Evolutionary conservation across 2,113 vertebrate species (phyloP).

Genomic region (Lycaon pictus): DNA sequence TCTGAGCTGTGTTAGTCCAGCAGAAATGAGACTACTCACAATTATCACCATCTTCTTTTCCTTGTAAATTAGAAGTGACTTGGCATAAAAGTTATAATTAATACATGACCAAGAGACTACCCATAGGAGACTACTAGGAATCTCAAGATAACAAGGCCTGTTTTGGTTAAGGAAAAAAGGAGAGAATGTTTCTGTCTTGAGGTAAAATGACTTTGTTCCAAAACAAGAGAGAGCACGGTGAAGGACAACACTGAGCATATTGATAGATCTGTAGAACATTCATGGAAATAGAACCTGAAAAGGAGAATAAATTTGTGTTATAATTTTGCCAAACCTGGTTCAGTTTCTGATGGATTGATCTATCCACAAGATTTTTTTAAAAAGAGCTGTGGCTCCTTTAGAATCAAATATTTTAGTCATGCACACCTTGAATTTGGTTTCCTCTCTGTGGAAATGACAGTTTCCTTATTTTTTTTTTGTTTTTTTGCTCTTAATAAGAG

Average conservation of each 20-base stretch:
- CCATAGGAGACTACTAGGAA: not conserved
- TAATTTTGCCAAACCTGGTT: not conserved
- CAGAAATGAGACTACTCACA: not conserved
- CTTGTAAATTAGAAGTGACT: not conserved
- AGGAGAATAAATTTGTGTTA: not conserved
- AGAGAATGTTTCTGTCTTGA: not conserved
- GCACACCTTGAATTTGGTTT: slow-evolving; percentile 3
- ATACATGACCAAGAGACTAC: not conserved
- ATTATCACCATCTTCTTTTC: not conserved
- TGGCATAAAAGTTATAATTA: not conserved
- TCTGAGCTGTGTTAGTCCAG: not conserved
- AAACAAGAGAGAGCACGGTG: not conserved
- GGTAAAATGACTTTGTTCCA: slow-evolving; percentile 26
- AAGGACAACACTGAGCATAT: not conserved
- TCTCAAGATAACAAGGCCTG: not conserved
- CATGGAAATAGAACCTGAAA: not conserved
- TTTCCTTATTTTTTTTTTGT: slow-evolving; percentile 25
- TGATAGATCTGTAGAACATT: not conserved
- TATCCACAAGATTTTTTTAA: not conserved
- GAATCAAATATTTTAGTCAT: slow-evolving; percentile 38
- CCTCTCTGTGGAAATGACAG: not conserved
- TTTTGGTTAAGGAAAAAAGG: not conserved
- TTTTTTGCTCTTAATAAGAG: not conserved
- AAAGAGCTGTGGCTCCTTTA: not conserved
- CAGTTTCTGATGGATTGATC: not conserved